Conservation (phyloP, 2,113 vertebrate species). For the Arvicanthis niloticus region DNA sequence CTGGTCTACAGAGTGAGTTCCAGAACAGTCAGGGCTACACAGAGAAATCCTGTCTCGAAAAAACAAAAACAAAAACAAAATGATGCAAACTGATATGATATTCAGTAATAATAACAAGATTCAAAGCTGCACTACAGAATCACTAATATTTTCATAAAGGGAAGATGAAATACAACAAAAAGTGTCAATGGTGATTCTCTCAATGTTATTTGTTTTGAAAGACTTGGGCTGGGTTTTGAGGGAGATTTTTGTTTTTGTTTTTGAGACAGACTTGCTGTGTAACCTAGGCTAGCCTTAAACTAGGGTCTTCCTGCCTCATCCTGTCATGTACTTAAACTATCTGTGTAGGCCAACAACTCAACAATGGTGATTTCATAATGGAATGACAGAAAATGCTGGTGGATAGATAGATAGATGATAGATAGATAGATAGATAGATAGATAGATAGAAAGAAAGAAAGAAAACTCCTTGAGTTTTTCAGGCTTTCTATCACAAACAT, state of each 20-base stretch:
- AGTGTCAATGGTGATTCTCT: background rate
- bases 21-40: too few relatives aligned
- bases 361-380: background rate
- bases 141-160: background rate
- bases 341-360: too few relatives aligned
- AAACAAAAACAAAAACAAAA: background rate
- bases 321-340: background rate
- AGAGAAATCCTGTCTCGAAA: too few relatives aligned
- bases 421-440: too few relatives aligned
- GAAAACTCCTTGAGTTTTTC: background rate
- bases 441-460: too few relatives aligned
- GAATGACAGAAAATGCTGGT: background rate
- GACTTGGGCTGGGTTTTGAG: background rate
- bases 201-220: background rate
- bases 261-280: background rate
- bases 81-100: background rate
- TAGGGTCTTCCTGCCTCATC: background rate
- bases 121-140: background rate
- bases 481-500: slow-evolving; percentile 24
- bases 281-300: background rate
- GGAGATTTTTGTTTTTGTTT: background rate
- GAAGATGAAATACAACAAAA: background rate
- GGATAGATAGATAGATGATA: too few relatives aligned
- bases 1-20: too few relatives aligned
- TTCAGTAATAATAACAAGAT: slow-evolving; percentile 9